phyloP scores from a whole-genome alignment of 2,113 vertebrate species.

The Cyprinodon variegatus region DNA sequence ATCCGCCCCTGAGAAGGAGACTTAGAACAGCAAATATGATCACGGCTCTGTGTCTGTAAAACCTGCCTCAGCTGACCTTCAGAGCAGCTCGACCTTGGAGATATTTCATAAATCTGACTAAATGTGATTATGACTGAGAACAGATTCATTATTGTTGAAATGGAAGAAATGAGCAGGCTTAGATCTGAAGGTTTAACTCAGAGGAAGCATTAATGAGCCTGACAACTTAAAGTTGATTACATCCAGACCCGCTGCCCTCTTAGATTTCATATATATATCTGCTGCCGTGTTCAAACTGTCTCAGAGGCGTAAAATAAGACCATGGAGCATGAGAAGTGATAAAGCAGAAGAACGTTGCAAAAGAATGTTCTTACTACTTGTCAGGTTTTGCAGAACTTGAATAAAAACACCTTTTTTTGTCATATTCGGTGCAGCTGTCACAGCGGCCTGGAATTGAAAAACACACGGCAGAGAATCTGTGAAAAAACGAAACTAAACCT shows the following conservation, averaged over 20 bases:
- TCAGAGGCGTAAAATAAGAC: slow-evolving; percentile 6
- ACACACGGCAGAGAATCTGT: background rate
- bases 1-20: too few species aligned
- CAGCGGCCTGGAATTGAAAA: background rate
- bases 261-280: background rate
- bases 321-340: background rate
- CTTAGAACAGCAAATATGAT: slow-evolving; percentile 8
- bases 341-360: background rate
- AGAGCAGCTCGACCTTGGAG: slow-evolving; percentile 16
- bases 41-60: slow-evolving; percentile 45
- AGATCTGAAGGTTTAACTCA: slow-evolving; percentile 23
- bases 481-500: background rate
- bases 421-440: background rate
- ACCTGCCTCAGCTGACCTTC: slow-evolving; percentile 46
- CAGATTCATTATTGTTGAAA: slow-evolving; percentile 5
- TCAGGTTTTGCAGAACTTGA: background rate
- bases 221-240: slow-evolving; percentile 12
- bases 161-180: background rate
- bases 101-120: slow-evolving; percentile 36
- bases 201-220: background rate
- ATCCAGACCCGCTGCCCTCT: slow-evolving; percentile 7
- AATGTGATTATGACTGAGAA: slow-evolving; percentile 14
- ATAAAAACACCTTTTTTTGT: background rate
- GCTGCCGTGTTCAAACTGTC: slow-evolving; percentile 6
- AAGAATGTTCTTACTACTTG: background rate